Evolutionary conservation across 2,113 vertebrate species (phyloP), one percentile per base, ranked within the genome.

Genomic region (Gadus chalcogrammus): DNA sequence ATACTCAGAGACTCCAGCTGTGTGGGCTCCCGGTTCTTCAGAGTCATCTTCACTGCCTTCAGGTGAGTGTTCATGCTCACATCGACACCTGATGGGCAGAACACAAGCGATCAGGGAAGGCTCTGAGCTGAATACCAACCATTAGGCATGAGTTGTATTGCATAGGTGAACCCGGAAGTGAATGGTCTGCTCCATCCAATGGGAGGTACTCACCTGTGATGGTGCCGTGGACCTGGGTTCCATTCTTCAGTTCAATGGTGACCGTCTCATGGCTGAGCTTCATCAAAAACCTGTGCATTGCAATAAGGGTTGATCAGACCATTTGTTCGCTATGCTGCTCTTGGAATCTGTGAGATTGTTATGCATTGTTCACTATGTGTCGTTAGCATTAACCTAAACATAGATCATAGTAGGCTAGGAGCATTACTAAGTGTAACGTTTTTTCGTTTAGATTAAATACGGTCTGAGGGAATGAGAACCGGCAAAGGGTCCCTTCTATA

Each of bases 61-160:
- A 99, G 93, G 82, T 99, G 97, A 0, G 97, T 99, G 72, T 99
- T 99, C 97, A 99, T 99, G 64, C 97, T 98, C 73, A 99, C 96
- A 71, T 99, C 94, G 28, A 95, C 94, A 77, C 97, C 97, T 99
- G 3, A 1, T 75, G 12, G 18, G 9, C 15, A 13, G 56, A 31
- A 5, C 6, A 67, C 61, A 12, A 12, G 42, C 6, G 8, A 13
- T 48, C 42, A 48, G 42, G 42, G 42, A 48, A 9, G 42, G 42
- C 42, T 48, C 42, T 9, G 9, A 9, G 42, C 42, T 12, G 42
- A 48, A 48, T 48, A 48, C 9, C 42, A 48, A 48, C 8, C 9
- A 9, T 9, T 48, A 48, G 8, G 12, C 42, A 9, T 48, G 42
- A 48, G 42, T 13, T 58, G 12, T 7, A 58, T 58, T 3, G 55